Base-by-base conservation (phyloP, 2,888 invertebrate genomes). In the Disparrhopalites patrizii region DNA sequence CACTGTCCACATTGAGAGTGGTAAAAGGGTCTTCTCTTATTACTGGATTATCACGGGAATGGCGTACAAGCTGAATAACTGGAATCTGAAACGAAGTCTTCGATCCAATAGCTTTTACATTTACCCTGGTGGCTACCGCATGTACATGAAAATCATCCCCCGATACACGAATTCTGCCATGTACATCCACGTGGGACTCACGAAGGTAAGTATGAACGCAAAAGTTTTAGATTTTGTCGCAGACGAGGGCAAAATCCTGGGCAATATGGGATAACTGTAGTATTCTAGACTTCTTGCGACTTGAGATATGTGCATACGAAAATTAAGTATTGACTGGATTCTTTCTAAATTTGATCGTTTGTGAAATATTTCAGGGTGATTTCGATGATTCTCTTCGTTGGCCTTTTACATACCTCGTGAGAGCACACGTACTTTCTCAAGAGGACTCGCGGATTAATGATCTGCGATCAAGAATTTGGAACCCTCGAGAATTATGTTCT, bases 81-180 rank as follows among this genome's bases (percentile, higher is more conserved):
- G 81, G 80, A 76, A 76, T 54, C 76, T 77, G 1, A 76, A 77
- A 1, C 77, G 78, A 33, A 78, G 77, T 1, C 75, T 79, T 28
- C 78, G 80, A 3, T 80, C 79, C 25, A 71, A 77, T 18, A 80
- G 78, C 33, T 81, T 81, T 70, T 79, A 80, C 73, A 75, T 79
- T 4, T 77, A 76, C 54, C 76, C 76, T 23, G 73, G 73, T 27
- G 79, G 80, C 15, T 80, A 80, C 68, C 71, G 76, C 40, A 80
- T 81, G 80, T 81, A 80, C 67, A 70, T 81, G 31, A 78, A 77
- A 73, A 76, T 79, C 33, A 78, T 78, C 54, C 80, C 81, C 0
- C 76, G 77, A 57, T 73, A 68, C 58, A 69, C 68, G 15, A 27
- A 56, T 50, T 40, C 30, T 25, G 69, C 71, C 30, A 73, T 80